Conservation (phyloP, 2,113 vertebrate species). For the Aphyosemion australe region DNA sequence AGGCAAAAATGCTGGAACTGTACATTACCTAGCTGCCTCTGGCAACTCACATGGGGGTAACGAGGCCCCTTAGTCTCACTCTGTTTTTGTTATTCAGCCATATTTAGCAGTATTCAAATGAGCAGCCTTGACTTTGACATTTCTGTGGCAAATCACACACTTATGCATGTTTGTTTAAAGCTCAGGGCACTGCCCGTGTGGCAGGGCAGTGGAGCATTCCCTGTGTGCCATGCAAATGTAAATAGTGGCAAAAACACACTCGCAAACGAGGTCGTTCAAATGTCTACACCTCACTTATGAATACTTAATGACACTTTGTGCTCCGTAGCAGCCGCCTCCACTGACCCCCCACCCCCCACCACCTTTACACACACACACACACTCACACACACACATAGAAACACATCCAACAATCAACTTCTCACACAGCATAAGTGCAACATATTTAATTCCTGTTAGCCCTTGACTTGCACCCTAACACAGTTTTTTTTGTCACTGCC, state of each 20-base stretch:
- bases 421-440: conserved; percentile 61
- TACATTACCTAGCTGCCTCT: conserved; percentile 59
- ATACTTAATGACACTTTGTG: conserved; percentile 78
- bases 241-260: conserved; percentile 74
- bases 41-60: conserved; percentile 63
- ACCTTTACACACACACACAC: conserved; percentile 4
- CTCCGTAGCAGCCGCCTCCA: conserved; percentile 47
- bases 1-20: conserved; percentile 41
- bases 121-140: conserved; percentile 79
- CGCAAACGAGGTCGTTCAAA: conserved; percentile 78
- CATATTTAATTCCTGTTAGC: conserved; percentile 68
- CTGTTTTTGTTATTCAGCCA: conserved; percentile 70
- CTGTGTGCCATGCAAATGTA: conserved; percentile 73
- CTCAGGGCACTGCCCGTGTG: conserved; percentile 70
- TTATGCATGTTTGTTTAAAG: conserved; percentile 63
- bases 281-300: conserved; percentile 76
- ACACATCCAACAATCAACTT: conserved; percentile 25
- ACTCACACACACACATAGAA: neutral
- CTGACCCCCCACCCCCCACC: conserved; percentile 31
- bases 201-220: conserved; percentile 62
- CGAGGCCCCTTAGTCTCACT: conserved; percentile 61
- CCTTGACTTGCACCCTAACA: conserved; percentile 7
- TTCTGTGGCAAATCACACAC: conserved; percentile 71
- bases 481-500: conserved; percentile 30
- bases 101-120: conserved; percentile 81